phyloP scores from a whole-genome alignment of 2,888 invertebrate species.

The Tuberolachnus salignus region DNA sequence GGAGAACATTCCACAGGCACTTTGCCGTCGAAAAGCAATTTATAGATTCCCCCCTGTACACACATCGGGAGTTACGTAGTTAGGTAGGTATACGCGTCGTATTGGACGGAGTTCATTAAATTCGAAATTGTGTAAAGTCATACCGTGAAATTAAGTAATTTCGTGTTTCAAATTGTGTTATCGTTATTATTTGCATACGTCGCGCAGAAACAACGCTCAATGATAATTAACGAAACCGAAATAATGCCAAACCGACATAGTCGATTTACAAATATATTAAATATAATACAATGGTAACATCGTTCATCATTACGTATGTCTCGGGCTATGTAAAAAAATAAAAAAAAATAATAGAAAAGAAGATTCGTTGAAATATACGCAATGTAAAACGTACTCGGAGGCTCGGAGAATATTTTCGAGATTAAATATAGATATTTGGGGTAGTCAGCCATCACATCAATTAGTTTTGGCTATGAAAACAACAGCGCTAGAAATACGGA shows the following conservation, averaged over 20 bases:
- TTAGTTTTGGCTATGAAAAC: too few relatives aligned
- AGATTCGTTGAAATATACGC: too few relatives aligned
- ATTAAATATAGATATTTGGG: too few relatives aligned
- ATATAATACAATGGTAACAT: neutral
- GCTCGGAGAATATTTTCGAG: too few relatives aligned
- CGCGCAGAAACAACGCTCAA: neutral
- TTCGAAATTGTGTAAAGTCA: constrained; percentile 17
- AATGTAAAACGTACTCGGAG: too few relatives aligned
- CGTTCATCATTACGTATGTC: neutral
- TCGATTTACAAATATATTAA: neutral
- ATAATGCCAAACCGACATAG: constrained; percentile 16
- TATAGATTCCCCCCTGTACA: too few relatives aligned
- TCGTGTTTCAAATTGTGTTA: neutral
- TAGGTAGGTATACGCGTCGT: neutral
- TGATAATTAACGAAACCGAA: constrained; percentile 13
- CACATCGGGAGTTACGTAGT: neutral
- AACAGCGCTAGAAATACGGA: too few relatives aligned
- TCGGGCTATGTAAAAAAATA: too few relatives aligned
- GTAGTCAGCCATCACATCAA: too few relatives aligned
- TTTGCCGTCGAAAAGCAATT: neutral
- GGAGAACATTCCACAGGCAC: neutral
- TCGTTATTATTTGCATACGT: constrained; percentile 4
- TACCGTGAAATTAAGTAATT: constrained; percentile 48
- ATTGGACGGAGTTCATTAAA: neutral
- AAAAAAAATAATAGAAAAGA: too few relatives aligned